phyloP scores from a whole-genome alignment of 1,140 invertebrate genomes.

The Drosophila lacteicornis region DNA sequence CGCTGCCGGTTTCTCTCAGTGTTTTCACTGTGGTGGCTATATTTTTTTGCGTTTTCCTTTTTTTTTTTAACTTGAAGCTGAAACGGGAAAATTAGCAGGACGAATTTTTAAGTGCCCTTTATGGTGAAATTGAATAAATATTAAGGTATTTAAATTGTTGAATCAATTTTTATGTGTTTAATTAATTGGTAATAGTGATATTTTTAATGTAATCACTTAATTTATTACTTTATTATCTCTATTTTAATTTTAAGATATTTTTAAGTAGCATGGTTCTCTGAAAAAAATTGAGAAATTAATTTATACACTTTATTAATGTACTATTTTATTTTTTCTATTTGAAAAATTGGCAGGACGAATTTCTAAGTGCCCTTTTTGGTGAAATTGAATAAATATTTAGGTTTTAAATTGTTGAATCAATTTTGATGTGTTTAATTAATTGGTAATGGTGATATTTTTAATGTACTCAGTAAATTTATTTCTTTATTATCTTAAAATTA shows the following conservation, averaged over 20 bases:
- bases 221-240: no score
- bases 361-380: no score
- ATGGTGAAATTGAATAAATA: background rate
- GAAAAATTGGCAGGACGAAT: no score
- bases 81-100: slow-evolving; percentile 1
- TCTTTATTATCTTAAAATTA: no score
- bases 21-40: slow-evolving; percentile 15
- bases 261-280: no score
- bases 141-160: background rate
- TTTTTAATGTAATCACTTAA: background rate
- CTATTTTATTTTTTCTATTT: background rate
- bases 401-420: no score
- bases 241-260: no score
- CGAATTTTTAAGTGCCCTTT: slow-evolving; percentile 14
- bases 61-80: slow-evolving; percentile 6
- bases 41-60: slow-evolving; percentile 14
- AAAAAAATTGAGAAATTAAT: background rate
- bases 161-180: background rate
- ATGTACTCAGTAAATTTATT: background rate
- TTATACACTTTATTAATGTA: background rate
- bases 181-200: background rate
- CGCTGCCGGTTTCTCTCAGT: slow-evolving; percentile 29
- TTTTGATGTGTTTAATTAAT: background rate
- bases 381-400: no score
- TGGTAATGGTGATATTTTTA: background rate